These are phyloP conservation scores for Sparus aurata DNA, from an alignment of 2,797 vertebrate genomes.

Conservation along the genomic window DNA sequence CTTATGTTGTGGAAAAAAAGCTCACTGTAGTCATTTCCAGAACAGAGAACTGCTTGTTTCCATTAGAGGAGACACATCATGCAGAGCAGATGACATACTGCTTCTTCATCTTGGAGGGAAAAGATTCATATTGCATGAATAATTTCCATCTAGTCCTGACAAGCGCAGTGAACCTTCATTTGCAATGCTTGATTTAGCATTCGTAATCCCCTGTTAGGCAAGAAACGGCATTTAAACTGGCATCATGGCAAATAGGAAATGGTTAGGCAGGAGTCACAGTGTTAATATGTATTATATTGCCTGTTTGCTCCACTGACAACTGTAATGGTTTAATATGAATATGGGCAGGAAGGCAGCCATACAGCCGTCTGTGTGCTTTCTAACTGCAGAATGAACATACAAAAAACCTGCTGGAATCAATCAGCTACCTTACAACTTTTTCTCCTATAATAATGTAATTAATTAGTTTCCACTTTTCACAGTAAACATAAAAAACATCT, in stretches of 20 bases:
- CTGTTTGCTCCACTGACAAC: conserved; percentile 65
- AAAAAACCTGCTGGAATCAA: conserved; percentile 31
- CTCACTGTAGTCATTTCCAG: conserved; percentile 60
- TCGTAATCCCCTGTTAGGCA: conserved; percentile 80
- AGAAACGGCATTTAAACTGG: conserved; percentile 74
- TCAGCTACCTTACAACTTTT: conserved; percentile 43
- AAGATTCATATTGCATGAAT: conserved; percentile 78
- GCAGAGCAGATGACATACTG: conserved; percentile 62
- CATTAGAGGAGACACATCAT: conserved; percentile 64
- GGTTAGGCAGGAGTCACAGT: conserved; percentile 65
- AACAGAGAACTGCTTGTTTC: conserved; percentile 60
- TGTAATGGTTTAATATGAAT: conserved; percentile 65
- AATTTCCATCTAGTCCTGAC: conserved; percentile 78
- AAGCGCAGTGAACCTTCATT: conserved; percentile 80
- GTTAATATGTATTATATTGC: conserved; percentile 73
- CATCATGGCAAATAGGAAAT: conserved; percentile 67
- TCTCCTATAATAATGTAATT: not conserved
- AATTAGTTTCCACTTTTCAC: not conserved
- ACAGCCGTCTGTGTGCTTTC: conserved; percentile 33
- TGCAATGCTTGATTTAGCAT: conserved; percentile 80
- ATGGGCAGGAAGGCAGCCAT: conserved; percentile 22
- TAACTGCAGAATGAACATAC: conserved; percentile 21
- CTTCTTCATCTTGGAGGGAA: conserved; percentile 63
- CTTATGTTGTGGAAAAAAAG: conserved; percentile 30
- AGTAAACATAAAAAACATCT: not conserved